phyloP scores from a whole-genome alignment of 2,888 invertebrate genomes.

The Meliscaeva auricollis region DNA sequence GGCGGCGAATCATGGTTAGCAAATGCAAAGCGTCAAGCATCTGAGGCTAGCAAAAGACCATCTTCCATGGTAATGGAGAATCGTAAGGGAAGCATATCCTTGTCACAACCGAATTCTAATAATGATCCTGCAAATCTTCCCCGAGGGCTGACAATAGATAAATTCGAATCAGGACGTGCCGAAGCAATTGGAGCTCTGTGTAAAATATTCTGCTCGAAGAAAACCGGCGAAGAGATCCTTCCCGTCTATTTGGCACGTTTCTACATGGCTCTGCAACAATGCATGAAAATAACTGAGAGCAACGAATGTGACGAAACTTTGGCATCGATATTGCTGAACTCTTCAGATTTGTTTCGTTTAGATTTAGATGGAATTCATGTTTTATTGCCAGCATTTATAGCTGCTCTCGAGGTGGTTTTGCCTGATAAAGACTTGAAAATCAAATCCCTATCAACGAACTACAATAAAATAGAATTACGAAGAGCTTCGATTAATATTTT shows the following conservation, averaged over 20 bases:
- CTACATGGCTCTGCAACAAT: slow-evolving; percentile 95
- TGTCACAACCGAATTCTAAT: slow-evolving; percentile 88
- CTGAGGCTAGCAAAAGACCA: slow-evolving; percentile 86
- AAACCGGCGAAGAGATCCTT: slow-evolving; percentile 93
- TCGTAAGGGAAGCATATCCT: slow-evolving; percentile 85
- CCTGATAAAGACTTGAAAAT: slow-evolving; percentile 93
- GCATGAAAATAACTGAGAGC: slow-evolving; percentile 89
- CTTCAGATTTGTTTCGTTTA: slow-evolving; percentile 93
- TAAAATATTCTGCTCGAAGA: slow-evolving; percentile 97
- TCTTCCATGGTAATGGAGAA: slow-evolving; percentile 88
- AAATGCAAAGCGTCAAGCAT: slow-evolving; percentile 85
- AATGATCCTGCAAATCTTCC: slow-evolving; percentile 89
- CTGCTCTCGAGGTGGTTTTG: slow-evolving; percentile 95
- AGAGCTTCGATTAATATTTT: slow-evolving; percentile 96
- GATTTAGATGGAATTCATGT: slow-evolving; percentile 97
- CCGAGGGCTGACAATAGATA: slow-evolving; percentile 89
- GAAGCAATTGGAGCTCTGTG: slow-evolving; percentile 98
- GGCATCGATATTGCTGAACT: slow-evolving; percentile 94
- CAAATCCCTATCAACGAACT: slow-evolving; percentile 86
- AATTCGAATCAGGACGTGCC: slow-evolving; percentile 94
- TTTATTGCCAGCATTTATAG: slow-evolving; percentile 94
- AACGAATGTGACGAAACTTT: slow-evolving; percentile 91
- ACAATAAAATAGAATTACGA: slow-evolving; percentile 91
- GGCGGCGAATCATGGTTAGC: slow-evolving; percentile 89
- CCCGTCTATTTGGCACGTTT: slow-evolving; percentile 97